Conservation (phyloP, 1,140 invertebrate species). For the Scaptomyza montana region DNA sequence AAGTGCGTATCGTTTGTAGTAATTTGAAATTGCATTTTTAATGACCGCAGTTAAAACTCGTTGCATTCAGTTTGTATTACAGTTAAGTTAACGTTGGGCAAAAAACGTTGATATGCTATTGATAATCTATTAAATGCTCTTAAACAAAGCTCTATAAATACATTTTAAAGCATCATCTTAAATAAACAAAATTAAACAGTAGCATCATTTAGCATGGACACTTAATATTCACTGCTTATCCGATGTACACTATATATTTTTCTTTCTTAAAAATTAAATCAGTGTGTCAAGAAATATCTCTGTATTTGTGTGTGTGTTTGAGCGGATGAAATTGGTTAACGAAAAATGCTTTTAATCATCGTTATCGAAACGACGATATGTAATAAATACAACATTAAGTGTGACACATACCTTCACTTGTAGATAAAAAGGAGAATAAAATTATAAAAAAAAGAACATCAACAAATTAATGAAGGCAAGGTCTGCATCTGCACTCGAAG, state of each 20-base stretch:
- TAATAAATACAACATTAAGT: constrained; percentile 47
- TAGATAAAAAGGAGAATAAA: constrained; percentile 35
- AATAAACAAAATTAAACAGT: too few species aligned
- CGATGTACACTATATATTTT: constrained; percentile 21
- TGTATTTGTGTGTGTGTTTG: too few species aligned
- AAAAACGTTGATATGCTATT: too few species aligned
- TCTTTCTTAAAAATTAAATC: constrained; percentile 7
- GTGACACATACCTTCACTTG: constrained; percentile 12
- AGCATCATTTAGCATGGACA: constrained; percentile 14
- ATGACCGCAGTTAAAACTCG: constrained; percentile 14
- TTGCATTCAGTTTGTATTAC: neutral
- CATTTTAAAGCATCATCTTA: too few species aligned
- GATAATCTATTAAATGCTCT: too few species aligned
- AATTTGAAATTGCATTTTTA: constrained; percentile 37
- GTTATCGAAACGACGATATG: constrained; percentile 39
- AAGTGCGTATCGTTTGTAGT: constrained; percentile 28
- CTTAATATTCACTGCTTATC: constrained; percentile 20
- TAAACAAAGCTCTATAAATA: too few species aligned
- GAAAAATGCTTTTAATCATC: constrained; percentile 47
- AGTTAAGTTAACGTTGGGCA: neutral
- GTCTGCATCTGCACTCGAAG: constrained; percentile 4
- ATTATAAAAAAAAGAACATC: constrained; percentile 10
- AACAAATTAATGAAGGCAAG: neutral
- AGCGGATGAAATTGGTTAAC: constrained; percentile 47
- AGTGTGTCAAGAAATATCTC: neutral